Base-by-base conservation (phyloP, 2,113 vertebrate species). In the Vulpes vulpes region DNA sequence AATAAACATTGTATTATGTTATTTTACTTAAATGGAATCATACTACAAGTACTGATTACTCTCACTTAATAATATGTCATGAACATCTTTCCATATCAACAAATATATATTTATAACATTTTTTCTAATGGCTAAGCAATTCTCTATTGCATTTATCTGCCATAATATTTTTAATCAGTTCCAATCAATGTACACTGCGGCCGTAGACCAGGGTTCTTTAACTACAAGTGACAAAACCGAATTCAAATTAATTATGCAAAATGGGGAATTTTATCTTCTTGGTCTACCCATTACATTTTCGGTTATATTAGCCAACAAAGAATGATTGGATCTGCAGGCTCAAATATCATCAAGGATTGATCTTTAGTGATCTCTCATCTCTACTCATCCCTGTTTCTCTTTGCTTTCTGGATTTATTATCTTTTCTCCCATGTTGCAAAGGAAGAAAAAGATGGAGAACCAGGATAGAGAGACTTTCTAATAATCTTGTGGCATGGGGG, bases 121-220 rank as follows among this genome's bases (percentile, higher is more conserved):
- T 25, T 93, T 93, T 51, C 78, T 93, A 82, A 90, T 49, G 10
- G 80, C 16, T 85, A 65, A 87, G 73, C 23, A 76, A 83, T 89
- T 76, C n/a, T 74, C 59, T 65, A 67, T 22, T 65, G 84, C 60
- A 93, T 69, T 53, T 69, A 67, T 60, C 38, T 62, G 38, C 38
- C 11, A 71, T 69, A 55, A 74, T 71, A 84, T 27, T 32, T 84
- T 93, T 79, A 60, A 76, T 30, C 43, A 53, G 53, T 89, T 84
- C 27, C 14, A 43, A 64, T 2, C 5, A 25, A 49, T 85, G 43
- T 64, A 94, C 11, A 49, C 38, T 12, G 51, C 80, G 62, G 16
- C 59, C 57, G 3, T 74, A 82, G 17, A 76, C 88, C 69, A 90
- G 53, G 11, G 10, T 79, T 90, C 79, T 89, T 71, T 59, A 78